Evolutionary conservation across 2,888 invertebrate species (phyloP).

Genomic region (Ecliptopera silaceata): DNA sequence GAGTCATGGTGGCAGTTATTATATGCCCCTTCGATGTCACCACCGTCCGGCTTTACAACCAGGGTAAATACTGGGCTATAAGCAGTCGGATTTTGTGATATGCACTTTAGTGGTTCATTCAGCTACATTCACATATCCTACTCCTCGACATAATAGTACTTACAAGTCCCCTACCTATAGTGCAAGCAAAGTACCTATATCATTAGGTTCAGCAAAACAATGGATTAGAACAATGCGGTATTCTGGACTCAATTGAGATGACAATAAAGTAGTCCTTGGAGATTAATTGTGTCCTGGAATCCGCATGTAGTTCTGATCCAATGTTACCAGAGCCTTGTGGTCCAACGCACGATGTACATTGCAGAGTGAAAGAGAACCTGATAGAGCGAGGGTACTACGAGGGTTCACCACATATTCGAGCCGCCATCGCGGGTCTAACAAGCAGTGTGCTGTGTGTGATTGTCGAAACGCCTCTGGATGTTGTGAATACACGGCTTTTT

Average conservation of each 20-base stretch:
- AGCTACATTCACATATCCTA: neutral
- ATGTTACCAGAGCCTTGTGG: neutral
- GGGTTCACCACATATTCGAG: constrained; percentile 83
- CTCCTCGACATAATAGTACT: too few species aligned
- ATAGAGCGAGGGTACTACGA: constrained; percentile 60
- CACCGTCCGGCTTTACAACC: constrained; percentile 94
- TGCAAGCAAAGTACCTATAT: neutral
- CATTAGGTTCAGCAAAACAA: neutral
- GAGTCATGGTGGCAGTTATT: constrained; percentile 87
- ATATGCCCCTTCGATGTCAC: constrained; percentile 95
- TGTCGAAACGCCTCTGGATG: constrained; percentile 94
- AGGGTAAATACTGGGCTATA: constrained; percentile 82
- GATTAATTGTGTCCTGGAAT: too few species aligned
- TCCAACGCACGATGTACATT: constrained; percentile 40
- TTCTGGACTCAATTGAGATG: too few species aligned
- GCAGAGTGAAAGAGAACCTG: constrained; percentile 67
- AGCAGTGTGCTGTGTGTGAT: constrained; percentile 89
- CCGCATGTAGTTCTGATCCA: neutral
- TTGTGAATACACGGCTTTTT: constrained; percentile 92
- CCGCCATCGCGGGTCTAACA: constrained; percentile 88
- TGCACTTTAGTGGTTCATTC: neutral
- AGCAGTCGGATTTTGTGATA: constrained; percentile 8
- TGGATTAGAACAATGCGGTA: too few species aligned
- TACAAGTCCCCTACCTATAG: too few species aligned
- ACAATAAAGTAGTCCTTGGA: too few species aligned